Evolutionary conservation across 1,140 invertebrate genomes (phyloP).

Genomic region (Caenorhabditis latens): DNA sequence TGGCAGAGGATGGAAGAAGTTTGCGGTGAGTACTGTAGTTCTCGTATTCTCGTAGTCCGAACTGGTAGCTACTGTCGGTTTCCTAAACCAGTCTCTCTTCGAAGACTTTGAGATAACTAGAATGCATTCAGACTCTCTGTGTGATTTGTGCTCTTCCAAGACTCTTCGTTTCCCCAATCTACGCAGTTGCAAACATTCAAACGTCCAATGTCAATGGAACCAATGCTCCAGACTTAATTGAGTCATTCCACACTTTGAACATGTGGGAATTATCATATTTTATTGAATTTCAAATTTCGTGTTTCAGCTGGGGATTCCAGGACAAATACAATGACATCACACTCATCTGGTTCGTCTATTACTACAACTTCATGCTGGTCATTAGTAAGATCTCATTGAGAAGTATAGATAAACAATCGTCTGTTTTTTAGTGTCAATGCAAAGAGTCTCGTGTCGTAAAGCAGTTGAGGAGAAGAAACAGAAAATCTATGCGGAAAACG

Average conservation of each 20-base stretch:
- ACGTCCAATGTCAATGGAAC: neutral
- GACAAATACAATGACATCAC: neutral
- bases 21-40: neutral
- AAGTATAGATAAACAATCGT: neutral
- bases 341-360: constrained; percentile 23
- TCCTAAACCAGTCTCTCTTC: too few species aligned
- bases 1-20: constrained; percentile 27
- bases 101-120: too few species aligned
- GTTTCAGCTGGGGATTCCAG: neutral
- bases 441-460: constrained; percentile 6
- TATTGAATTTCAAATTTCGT: neutral
- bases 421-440: constrained; percentile 1
- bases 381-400: neutral
- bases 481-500: constrained; percentile 1
- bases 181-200: constrained; percentile 1
- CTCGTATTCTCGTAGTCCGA: too few species aligned
- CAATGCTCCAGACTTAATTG: neutral
- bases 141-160: constrained; percentile 11
- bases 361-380: constrained; percentile 28
- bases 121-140: neutral
- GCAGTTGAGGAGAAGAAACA: constrained; percentile 24
- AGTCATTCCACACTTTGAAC: neutral
- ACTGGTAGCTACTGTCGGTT: too few species aligned
- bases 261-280: neutral
- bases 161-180: constrained; percentile 21